phyloP scores from a whole-genome alignment of 1,140 invertebrate genomes.

The Lamellibrachia luymesi region DNA sequence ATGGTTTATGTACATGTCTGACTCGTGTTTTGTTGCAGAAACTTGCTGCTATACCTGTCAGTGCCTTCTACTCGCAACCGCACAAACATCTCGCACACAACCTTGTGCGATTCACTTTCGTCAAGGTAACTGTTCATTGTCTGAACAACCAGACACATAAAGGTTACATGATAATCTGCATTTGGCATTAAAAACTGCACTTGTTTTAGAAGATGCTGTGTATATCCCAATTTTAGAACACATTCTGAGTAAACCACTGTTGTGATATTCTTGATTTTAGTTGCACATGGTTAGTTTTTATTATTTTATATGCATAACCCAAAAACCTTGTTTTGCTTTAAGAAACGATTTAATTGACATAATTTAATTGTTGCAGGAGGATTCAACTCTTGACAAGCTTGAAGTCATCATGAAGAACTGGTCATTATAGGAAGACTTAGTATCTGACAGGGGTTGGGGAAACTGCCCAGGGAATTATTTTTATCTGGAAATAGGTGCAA shows the following conservation, averaged over 20 bases:
- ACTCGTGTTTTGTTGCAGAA: slow-evolving; percentile 60
- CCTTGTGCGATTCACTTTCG: slow-evolving; percentile 86
- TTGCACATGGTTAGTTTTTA: too few species aligned
- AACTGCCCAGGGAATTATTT: background rate
- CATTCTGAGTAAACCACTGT: too few species aligned
- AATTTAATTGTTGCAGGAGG: slow-evolving; percentile 27
- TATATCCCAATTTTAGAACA: background rate
- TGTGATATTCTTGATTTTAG: too few species aligned
- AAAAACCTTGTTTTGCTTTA: background rate
- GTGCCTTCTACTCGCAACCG: slow-evolving; percentile 83
- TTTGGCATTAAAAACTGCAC: background rate
- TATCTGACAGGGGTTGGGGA: background rate
- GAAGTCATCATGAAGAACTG: slow-evolving; percentile 32
- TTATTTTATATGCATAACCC: too few species aligned
- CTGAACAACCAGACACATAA: background rate
- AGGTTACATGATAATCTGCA: background rate
- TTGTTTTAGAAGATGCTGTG: background rate
- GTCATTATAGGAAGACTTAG: background rate
- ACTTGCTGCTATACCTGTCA: slow-evolving; percentile 88
- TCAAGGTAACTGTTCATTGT: slow-evolving; percentile 65
- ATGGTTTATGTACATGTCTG: background rate
- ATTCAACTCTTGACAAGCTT: slow-evolving; percentile 32
- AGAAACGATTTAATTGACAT: background rate
- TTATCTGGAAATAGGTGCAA: background rate
- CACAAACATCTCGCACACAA: slow-evolving; percentile 85